Evolutionary conservation across 2,797 vertebrate genomes (phyloP), one percentile per base, ranked within the genome.

Genomic region (Serranus cabrilla): DNA sequence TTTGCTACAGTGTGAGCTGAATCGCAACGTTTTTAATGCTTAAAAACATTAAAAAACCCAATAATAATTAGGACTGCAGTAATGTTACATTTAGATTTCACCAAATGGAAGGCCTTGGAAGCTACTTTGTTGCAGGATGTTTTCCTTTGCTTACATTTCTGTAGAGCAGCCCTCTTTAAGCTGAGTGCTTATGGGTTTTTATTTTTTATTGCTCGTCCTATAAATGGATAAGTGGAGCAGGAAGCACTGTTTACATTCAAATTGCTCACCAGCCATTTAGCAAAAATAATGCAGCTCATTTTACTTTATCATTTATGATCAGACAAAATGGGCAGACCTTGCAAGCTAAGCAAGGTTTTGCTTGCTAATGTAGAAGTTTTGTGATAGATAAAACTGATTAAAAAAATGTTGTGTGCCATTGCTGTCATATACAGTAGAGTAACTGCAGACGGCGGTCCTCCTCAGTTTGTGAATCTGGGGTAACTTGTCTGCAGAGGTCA

Each of bases 271-370:
- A 12, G 46, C 43, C 61, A 74, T 71, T 77, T 60, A 62, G 52
- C 70, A n/a, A 23, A 31, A 17, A 65, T 65, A 63, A 81, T 73
- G 57, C 79, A 65, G 61, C 43, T 68, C 54, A 55, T 85, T 86
- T 81, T 58, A 77, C 74, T 80, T 57, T 69, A 76, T 63, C 57
- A 69, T 90, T 83, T 21, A 68, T 62, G 58, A 74, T 68, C 50
- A 34, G 51, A 52, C 23, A 40, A 67, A 64, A 71, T 70, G 45
- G 54, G 23, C 27, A 65, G 76, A 63, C 62, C 50, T 72, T 60
- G 65, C 57, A 61, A 67, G 37, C 43, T 17, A 34, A 60, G 76
- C 56, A 43, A 78, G 71, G 67, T 58, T 39, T 45, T 16, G 23
- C 52, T 61, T 25, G 40, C 57, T 59, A 65, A 83, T 66, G 58